Conservation (phyloP, 2,113 vertebrate genomes). For the Hemibagrus wyckioides region DNA sequence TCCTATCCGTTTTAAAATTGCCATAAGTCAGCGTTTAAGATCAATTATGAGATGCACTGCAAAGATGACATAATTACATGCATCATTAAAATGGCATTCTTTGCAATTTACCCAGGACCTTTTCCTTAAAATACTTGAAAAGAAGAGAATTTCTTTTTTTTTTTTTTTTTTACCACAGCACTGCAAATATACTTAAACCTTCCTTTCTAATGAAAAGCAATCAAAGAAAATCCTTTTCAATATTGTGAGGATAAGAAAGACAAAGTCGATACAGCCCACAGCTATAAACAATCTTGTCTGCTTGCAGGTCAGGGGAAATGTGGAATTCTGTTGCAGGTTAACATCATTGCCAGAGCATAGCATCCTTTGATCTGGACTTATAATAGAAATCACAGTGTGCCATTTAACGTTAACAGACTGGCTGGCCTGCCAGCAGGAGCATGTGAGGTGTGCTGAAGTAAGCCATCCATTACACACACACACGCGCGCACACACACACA, state of each 20-base stretch:
- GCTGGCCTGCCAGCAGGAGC: conserved; percentile 26
- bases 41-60: conserved; percentile 23
- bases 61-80: conserved; percentile 4
- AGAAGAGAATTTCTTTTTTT: conserved; percentile 7
- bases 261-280: conserved; percentile 2
- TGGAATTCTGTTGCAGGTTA: conserved; percentile 27
- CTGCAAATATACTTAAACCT: neutral
- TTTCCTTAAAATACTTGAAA: neutral
- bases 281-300: conserved; percentile 39
- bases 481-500: conserved; percentile 26
- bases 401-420: conserved; percentile 48
- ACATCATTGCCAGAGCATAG: conserved; percentile 44
- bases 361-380: conserved; percentile 40
- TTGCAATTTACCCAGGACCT: neutral
- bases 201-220: conserved; percentile 14
- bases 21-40: conserved; percentile 28
- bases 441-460: conserved; percentile 40
- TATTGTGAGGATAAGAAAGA: conserved; percentile 1
- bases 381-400: conserved; percentile 51
- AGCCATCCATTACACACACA: conserved; percentile 51
- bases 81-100: conserved; percentile 1
- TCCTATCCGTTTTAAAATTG: conserved; percentile 12
- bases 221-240: conserved; percentile 19
- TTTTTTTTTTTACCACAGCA: neutral
- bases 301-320: conserved; percentile 39